Base-by-base conservation (phyloP, 2,113 vertebrate genomes). In the Podilymbus podiceps region DNA sequence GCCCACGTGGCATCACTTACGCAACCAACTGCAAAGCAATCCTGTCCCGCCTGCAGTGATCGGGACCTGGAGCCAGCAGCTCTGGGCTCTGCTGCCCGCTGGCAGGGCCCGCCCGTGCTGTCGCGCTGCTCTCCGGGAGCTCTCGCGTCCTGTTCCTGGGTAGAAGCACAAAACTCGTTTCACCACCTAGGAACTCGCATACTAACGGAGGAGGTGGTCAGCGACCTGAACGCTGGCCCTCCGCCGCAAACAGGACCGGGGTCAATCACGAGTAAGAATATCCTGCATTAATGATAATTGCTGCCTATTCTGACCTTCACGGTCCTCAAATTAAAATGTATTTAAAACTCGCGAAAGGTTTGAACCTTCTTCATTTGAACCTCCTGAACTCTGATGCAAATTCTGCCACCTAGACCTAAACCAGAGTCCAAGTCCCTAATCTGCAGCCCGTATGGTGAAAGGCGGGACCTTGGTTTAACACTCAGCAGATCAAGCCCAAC, bases 1-100 rank as follows among this genome's bases (percentile, higher is more conserved):
- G 68, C 38, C 62, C 67, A 6, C 0, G 0, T 8, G 47, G 24
- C 42, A n/a, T 20, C 40, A 3, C 47, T 66, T 16, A 7, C 0
- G 23, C 1, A 3, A 50, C 27, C 21, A 7, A 12, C 20, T 16
- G 58, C 13, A 9, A 7, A 56, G 42, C 28, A 13, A 33, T 4
- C 68, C 67, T 3, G 5, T 12, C 16, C 31, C 2, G 1, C 42
- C 74, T 1, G 0, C 4, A 7, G 52, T 0, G 31, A 15, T 3
- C 15, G 56, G 90, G 25, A 19, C 18, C 23, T 1, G 5, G 15
- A 30, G 33, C 47, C 73, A 77, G 50, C 69, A 55, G 44, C 84
- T 60, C 80, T 6, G 8, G 64, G 55, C 44, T 38, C 64, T 35
- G 66, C 40, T 25, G 27, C 81, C 53, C 6, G 5, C 42, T 6